Evolutionary conservation across 2,113 vertebrate genomes (phyloP), one percentile per base, ranked within the genome.

Genomic region (Syngnathus floridae): DNA sequence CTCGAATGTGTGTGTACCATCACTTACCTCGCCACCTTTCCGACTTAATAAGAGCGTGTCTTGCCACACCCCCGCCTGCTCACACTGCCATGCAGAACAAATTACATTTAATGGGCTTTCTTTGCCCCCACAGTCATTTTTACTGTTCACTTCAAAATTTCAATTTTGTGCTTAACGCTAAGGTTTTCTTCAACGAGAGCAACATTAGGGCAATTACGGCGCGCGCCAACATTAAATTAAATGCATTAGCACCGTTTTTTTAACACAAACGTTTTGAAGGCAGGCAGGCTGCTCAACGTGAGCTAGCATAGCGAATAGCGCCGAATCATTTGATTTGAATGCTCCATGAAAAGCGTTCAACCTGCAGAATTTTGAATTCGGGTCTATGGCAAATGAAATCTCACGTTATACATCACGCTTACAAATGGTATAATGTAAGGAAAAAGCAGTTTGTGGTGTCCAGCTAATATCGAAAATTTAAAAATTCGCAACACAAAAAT

Each of bases 41-140:
- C 88, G 92, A 94, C 91, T 91, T 90, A 90, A 91, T 90, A 91
- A 92, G 90, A 90, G 92, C 92, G 92, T 91, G 77, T 81, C 74
- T 82, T 56, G 88, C 89, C 92, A 92, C 93, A 92, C 89, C 93
- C 93, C 35, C 21, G 2, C 9, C 8, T 17, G 6, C 57, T 38
- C 57, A 19, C 9, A 93, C 94, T 93, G 92, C 62, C 82, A 92
- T 93, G 93, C 95, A 94, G 95, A 95, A 93, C 95, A 97, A 96
- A 98, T 97, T 94, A 95, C 92, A 93, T 94, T 94, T 95, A 95
- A 95, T 95, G 94, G 93, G 91, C 90, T 93, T 92, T 91, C 90
- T 92, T 90, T 88, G 88, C 89, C 89, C 92, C 92, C 90, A 90
- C 88, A 93, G 91, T 92, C 91, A 91, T 93, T 95, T 92, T 91